A percentile compares a stretch with the other conserved stretches of the same genome.
phyloP scores from a whole-genome alignment of 1,140 invertebrate genomes.

The Ostrea denselamellosa region DNA sequence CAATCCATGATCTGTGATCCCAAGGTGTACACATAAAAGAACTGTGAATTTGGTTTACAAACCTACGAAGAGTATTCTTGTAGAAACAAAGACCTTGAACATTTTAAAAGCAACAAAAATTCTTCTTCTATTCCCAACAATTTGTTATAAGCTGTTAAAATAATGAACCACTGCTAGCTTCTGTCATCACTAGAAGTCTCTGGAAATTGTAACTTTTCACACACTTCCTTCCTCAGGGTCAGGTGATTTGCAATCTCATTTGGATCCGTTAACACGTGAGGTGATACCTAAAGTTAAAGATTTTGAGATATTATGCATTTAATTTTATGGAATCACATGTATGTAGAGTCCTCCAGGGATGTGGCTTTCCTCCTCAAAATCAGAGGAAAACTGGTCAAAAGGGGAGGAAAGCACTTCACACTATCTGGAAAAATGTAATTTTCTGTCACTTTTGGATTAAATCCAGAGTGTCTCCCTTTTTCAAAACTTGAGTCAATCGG shows the following conservation, averaged over 20 bases:
- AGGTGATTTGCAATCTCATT: slow-evolving; percentile 75
- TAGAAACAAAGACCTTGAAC: background rate
- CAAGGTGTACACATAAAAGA: background rate
- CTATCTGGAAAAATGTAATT: background rate
- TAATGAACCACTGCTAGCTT: background rate
- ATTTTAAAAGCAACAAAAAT: background rate
- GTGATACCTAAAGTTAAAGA: slow-evolving; percentile 62
- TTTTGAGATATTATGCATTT: background rate
- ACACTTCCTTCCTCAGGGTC: slow-evolving; percentile 66
- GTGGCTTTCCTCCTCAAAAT: too few relatives aligned
- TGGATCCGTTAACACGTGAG: slow-evolving; percentile 72
- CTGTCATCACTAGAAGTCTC: slow-evolving; percentile 5
- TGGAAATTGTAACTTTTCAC: slow-evolving; percentile 75
- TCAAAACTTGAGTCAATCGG: too few relatives aligned
- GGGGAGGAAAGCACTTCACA: background rate
- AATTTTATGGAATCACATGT: background rate
- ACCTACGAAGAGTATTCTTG: background rate
- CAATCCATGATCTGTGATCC: too few relatives aligned
- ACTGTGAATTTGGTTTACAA: background rate
- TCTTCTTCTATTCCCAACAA: background rate
- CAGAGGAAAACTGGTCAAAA: too few relatives aligned
- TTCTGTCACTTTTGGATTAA: background rate
- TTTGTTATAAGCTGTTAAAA: background rate
- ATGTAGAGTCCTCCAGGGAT: background rate
- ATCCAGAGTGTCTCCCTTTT: background rate